phyloP scores from a whole-genome alignment of 1,140 invertebrate species.

The Venustaconcha ellipsiformis region DNA sequence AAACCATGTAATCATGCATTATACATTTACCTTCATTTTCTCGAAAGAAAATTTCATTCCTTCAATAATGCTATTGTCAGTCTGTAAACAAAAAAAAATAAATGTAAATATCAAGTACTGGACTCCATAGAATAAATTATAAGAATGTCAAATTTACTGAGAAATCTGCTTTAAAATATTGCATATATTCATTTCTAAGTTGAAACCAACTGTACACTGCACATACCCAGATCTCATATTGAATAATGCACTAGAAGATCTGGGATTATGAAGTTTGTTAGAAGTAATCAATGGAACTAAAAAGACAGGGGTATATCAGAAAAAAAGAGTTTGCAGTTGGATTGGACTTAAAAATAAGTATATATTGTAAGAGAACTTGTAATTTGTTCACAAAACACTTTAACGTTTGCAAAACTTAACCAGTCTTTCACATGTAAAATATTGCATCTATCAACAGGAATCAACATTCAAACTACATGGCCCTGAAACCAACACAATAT shows the following conservation, averaged over 20 bases:
- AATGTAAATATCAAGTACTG: not conserved
- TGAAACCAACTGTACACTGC: not conserved
- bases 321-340: too few species aligned
- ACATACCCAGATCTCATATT: not conserved
- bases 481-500: too few species aligned
- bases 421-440: too few species aligned
- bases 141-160: not conserved
- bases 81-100: constrained; percentile 45
- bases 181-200: not conserved
- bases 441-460: too few species aligned
- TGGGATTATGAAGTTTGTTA: too few species aligned
- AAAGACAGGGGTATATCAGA: too few species aligned
- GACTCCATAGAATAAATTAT: not conserved
- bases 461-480: too few species aligned
- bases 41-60: constrained; percentile 69
- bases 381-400: too few species aligned
- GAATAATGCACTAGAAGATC: not conserved
- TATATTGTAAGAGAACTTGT: not conserved
- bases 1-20: not conserved
- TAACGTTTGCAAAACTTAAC: too few species aligned
- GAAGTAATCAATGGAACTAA: too few species aligned
- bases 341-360: too few species aligned
- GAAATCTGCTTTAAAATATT: not conserved
- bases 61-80: constrained; percentile 67
- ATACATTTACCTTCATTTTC: constrained; percentile 66